A percentile compares a stretch with the other conserved stretches of the same genome.
Evolutionary conservation across 1,140 invertebrate genomes (phyloP).

Genomic region (Cephus cinctus): DNA sequence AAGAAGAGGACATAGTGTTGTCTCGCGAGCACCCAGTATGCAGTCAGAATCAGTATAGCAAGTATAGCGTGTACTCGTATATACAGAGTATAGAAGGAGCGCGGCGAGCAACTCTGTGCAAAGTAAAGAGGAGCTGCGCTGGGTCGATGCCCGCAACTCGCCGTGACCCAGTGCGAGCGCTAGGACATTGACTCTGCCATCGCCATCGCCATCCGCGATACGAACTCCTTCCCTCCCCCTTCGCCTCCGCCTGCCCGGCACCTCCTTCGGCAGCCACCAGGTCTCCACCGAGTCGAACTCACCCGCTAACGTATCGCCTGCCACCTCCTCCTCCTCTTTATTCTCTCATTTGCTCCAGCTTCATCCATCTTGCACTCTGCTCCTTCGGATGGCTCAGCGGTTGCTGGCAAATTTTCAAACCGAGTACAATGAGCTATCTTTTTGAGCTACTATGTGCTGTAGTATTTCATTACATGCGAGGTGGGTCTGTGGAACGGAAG

Average conservation of each 20-base stretch:
- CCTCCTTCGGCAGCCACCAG: too few relatives aligned
- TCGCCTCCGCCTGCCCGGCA: conserved; percentile 2
- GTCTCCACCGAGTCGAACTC: too few relatives aligned
- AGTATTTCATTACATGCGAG: too few relatives aligned
- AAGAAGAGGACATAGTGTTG: background rate
- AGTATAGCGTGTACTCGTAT: too few relatives aligned
- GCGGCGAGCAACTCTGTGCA: conserved; percentile 39
- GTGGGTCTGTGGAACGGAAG: too few relatives aligned
- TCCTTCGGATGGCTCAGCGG: too few relatives aligned
- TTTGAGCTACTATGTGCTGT: too few relatives aligned
- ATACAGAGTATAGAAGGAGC: too few relatives aligned
- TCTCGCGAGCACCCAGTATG: conserved; percentile 18
- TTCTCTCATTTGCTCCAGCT: conserved; percentile 37
- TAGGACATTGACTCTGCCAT: conserved; percentile 59
- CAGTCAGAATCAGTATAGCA: too few relatives aligned
- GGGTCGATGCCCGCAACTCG: conserved; percentile 56
- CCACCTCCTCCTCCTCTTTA: conserved; percentile 45
- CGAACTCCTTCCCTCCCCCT: conserved; percentile 29
- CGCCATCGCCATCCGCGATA: conserved; percentile 55
- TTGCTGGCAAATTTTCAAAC: too few relatives aligned
- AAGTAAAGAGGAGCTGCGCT: conserved; percentile 52
- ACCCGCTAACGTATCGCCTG: conserved; percentile 49
- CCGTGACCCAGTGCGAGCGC: conserved; percentile 57
- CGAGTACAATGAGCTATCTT: too few relatives aligned
- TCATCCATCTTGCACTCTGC: too few relatives aligned